phyloP scores from a whole-genome alignment of 2,113 vertebrate species.

The Mugil cephalus region DNA sequence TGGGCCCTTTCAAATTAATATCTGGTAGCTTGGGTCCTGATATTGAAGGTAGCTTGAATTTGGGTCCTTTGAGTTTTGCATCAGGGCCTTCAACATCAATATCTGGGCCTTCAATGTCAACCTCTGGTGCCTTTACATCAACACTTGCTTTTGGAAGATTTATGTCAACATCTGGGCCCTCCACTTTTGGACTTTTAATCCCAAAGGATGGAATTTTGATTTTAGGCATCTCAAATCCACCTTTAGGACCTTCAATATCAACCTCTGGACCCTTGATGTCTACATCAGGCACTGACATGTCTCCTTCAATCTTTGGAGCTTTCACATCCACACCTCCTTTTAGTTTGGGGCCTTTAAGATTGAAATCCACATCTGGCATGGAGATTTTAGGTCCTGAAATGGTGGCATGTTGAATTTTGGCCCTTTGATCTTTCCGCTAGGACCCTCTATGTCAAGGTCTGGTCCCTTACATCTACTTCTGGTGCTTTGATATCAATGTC shows the following conservation, averaged over 20 bases:
- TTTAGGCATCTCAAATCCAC: constrained; percentile 8
- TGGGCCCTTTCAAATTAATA: too few relatives aligned
- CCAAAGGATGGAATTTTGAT: constrained; percentile 7
- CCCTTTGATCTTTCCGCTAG: background rate
- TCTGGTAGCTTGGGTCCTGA: too few relatives aligned
- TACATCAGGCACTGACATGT: too few relatives aligned
- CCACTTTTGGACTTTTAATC: background rate
- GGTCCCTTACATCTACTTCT: constrained; percentile 61
- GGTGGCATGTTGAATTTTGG: constrained; percentile 64
- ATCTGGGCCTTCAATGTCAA: constrained; percentile 58
- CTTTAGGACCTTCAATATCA: background rate
- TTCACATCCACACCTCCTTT: constrained; percentile 21
- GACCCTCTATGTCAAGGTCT: constrained; percentile 3
- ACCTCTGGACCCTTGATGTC: constrained; percentile 4
- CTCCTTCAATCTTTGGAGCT: constrained; percentile 29
- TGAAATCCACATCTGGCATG: constrained; percentile 60
- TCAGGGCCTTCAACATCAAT: constrained; percentile 74
- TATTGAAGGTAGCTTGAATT: too few relatives aligned
- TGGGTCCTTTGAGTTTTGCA: constrained; percentile 21
- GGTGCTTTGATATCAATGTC: constrained; percentile 67
- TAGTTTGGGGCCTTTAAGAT: constrained; percentile 14
- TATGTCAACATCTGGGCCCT: constrained; percentile 10
- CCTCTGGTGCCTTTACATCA: background rate
- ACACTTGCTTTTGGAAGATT: background rate
- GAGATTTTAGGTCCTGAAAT: constrained; percentile 21